A percentile compares a stretch with the other conserved stretches of the same genome.
Evolutionary conservation across 2,113 vertebrate species (phyloP).

Genomic region (Parus major): DNA sequence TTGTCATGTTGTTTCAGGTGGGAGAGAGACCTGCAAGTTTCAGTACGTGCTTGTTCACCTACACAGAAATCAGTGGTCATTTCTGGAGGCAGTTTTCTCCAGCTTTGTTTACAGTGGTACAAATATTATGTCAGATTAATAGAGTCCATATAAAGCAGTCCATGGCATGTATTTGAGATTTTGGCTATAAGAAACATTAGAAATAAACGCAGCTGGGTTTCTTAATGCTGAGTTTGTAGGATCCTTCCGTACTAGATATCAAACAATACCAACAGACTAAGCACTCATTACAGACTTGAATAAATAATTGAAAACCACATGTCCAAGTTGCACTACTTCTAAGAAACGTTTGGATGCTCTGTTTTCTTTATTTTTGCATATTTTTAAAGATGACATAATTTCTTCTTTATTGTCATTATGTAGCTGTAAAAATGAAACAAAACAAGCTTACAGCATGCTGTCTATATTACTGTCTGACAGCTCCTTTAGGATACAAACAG

Average conservation of each 20-base stretch:
- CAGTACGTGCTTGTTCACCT: neutral
- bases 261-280: neutral
- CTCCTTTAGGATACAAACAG: neutral
- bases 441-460: neutral
- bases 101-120: fast-evolving
- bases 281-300: neutral
- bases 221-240: neutral
- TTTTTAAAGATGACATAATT: slow-evolving; percentile 14
- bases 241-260: neutral
- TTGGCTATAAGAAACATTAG: neutral
- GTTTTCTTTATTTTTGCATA: neutral
- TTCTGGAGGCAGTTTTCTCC: neutral
- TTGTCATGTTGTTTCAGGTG: neutral
- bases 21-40: neutral
- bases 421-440: slow-evolving; percentile 6
- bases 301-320: neutral
- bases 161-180: neutral
- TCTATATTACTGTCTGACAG: neutral
- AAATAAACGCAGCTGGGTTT: neutral
- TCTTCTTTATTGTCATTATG: neutral
- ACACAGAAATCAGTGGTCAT: fast-evolving
- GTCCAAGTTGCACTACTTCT: neutral
- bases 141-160: neutral
- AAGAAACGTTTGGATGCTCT: neutral
- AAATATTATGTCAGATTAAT: neutral